Evolutionary conservation across 92 coral and sea anemone species (phyloP).

Genomic region (Galaxea fascicularis): DNA sequence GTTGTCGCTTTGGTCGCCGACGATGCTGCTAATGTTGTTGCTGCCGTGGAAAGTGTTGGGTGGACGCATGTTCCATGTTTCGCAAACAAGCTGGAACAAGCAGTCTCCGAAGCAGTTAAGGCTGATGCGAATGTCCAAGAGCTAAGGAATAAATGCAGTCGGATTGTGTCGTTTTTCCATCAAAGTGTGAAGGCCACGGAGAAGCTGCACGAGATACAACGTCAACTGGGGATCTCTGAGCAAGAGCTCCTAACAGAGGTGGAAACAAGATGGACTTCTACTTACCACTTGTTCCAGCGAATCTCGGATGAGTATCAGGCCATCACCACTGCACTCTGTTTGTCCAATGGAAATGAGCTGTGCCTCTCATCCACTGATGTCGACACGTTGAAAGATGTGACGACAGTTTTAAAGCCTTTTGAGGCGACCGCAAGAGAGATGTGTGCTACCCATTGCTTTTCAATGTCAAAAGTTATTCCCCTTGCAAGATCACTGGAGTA

Average conservation of each 20-base stretch:
- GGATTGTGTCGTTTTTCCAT: conserved; percentile 31
- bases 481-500: conserved; percentile 35
- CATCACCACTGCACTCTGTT: conserved; percentile 52
- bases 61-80: conserved; percentile 54
- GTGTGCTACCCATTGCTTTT: conserved; percentile 5
- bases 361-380: conserved; percentile 48
- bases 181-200: conserved; percentile 37
- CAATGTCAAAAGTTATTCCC: conserved; percentile 35
- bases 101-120: conserved; percentile 34
- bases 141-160: conserved; percentile 34
- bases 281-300: conserved; percentile 40
- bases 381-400: conserved; percentile 28
- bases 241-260: conserved; percentile 33
- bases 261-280: conserved; percentile 52
- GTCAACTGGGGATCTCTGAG: conserved; percentile 8
- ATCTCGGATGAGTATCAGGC: conserved; percentile 52
- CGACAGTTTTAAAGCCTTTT: conserved; percentile 43
- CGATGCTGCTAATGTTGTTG: conserved; percentile 40
- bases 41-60: conserved; percentile 36
- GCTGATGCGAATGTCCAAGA: conserved; percentile 28
- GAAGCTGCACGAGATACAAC: conserved; percentile 41
- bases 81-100: conserved; percentile 36
- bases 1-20: conserved; percentile 50
- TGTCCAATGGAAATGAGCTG: conserved; percentile 25
- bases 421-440: conserved; percentile 39